A percentile compares a stretch with the other conserved stretches of the same genome.
phyloP scores from a whole-genome alignment of 2,888 invertebrate species.

The Tetrapedia diversipes region DNA sequence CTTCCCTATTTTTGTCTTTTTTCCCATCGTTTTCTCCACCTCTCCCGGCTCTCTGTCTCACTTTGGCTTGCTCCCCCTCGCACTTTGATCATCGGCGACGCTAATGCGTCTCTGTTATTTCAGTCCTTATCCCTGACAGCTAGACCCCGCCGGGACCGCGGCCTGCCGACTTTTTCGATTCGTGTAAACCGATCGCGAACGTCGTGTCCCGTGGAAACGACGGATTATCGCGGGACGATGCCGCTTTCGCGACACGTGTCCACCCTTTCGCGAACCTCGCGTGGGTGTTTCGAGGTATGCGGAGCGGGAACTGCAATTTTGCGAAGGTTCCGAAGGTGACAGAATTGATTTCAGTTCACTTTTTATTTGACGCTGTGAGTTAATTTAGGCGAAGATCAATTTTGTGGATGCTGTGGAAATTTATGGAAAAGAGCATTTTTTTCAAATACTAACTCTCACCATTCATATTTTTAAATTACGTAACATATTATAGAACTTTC shows the following conservation, averaged over 20 bases:
- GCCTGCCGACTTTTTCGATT: conserved; percentile 66
- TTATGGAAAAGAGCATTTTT: too few species aligned
- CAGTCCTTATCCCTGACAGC: conserved; percentile 76
- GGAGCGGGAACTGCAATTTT: not conserved
- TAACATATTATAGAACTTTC: too few species aligned
- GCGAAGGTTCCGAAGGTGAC: not conserved
- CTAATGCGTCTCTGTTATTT: conserved; percentile 81
- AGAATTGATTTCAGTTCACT: not conserved
- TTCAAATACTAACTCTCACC: too few species aligned
- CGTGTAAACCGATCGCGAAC: conserved; percentile 70
- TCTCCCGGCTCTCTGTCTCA: conserved; percentile 36
- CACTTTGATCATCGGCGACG: conserved; percentile 78
- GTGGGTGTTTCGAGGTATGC: too few species aligned
- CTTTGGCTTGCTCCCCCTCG: conserved; percentile 52
- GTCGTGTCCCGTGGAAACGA: not conserved
- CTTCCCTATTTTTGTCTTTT: conserved; percentile 78
- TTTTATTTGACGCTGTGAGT: too few species aligned
- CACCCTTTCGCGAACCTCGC: not conserved
- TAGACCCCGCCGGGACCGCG: conserved; percentile 52
- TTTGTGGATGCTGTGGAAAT: too few species aligned
- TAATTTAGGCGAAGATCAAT: too few species aligned
- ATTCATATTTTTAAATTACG: too few species aligned
- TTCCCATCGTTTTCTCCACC: conserved; percentile 55
- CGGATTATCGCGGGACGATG: not conserved
- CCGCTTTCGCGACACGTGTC: not conserved